Base-by-base conservation (phyloP, 2,113 vertebrate species). In the Mus pahari region DNA sequence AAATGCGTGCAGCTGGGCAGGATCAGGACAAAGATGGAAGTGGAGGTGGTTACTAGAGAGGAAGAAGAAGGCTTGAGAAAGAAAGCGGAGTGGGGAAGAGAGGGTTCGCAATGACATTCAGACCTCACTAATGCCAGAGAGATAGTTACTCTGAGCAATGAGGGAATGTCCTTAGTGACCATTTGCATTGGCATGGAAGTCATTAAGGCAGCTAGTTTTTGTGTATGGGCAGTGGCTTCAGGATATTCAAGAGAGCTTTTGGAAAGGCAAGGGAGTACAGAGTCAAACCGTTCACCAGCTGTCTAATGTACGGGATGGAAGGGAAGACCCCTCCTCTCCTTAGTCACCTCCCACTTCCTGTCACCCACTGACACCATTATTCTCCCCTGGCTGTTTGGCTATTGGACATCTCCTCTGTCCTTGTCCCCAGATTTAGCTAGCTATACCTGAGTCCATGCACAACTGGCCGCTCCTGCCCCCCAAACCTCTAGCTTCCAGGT, bases 61-160 rank as follows among this genome's bases (percentile, higher is more conserved):
- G 94, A 96, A 88, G 94, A 96, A 88, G 93, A 89, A 95, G 60
- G 50, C 39, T 93, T 84, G 64, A 95, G 92, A 77, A 92, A 79
- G 28, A 91, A 81, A 68, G 33, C 14, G 19, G 24, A 82, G n/a
- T 10, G 31, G 64, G 64, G 79, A 70, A 71, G 71, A n/a, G 39
- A 82, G 89, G 70, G 5, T 68, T 39, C 73, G 66, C 39, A 62
- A 0, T 75, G 88, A 24, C 45, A 8, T 55, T 42, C 31, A 86
- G 64, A 86, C 55, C 28, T 92, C 36, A 68, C n/a, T 3, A 22
- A 60, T 31, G 70, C 50, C 58, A 66, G 2, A 3, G 20, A 58
- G 50, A 50, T 70, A 31, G 71, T 77, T 88, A 55, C 33, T 92
- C 58, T 66, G 89, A 91, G 50, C 58, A 68, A 5, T 19, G 64